These are phyloP conservation scores for Erpetoichthys calabaricus DNA, from an alignment of 2,797 vertebrate genomes.

Conservation along the genomic window DNA sequence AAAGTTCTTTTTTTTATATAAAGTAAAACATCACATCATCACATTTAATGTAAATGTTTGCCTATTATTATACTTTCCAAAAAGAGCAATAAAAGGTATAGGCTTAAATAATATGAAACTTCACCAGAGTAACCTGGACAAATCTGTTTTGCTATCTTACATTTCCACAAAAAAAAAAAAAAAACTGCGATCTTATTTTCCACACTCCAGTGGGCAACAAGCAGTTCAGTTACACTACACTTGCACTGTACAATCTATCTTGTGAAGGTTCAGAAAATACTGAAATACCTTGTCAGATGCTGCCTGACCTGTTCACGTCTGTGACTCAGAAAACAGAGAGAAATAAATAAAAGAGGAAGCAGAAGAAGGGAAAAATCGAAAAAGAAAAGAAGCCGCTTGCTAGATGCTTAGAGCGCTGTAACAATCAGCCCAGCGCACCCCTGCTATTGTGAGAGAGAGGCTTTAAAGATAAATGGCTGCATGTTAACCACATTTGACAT, in stretches of 20 bases:
- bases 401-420: conserved; percentile 31
- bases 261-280: conserved; percentile 69
- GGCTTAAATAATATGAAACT: too few relatives aligned
- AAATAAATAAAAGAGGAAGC: conserved; percentile 32
- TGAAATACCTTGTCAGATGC: conserved; percentile 71
- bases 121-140: conserved; percentile 14
- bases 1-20: too few relatives aligned
- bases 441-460: conserved; percentile 57
- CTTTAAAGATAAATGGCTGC: conserved; percentile 73
- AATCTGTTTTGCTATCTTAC: conserved; percentile 42
- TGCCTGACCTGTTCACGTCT: conserved; percentile 51
- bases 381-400: conserved; percentile 27
- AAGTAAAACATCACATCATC: too few relatives aligned
- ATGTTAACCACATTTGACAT: conserved; percentile 91
- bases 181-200: conserved; percentile 69
- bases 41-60: too few relatives aligned
- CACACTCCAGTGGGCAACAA: conserved; percentile 72
- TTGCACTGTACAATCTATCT: conserved; percentile 72
- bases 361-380: conserved; percentile 18
- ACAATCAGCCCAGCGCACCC: conserved; percentile 38
- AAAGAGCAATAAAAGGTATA: too few relatives aligned
- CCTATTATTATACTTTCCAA: too few relatives aligned
- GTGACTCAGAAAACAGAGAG: conserved; percentile 36
- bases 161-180: conserved; percentile 22
- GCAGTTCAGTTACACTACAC: conserved; percentile 70